These are phyloP conservation scores for Centroberyx gerrardi DNA, from an alignment of 2,797 vertebrate genomes.

Conservation along the genomic window DNA sequence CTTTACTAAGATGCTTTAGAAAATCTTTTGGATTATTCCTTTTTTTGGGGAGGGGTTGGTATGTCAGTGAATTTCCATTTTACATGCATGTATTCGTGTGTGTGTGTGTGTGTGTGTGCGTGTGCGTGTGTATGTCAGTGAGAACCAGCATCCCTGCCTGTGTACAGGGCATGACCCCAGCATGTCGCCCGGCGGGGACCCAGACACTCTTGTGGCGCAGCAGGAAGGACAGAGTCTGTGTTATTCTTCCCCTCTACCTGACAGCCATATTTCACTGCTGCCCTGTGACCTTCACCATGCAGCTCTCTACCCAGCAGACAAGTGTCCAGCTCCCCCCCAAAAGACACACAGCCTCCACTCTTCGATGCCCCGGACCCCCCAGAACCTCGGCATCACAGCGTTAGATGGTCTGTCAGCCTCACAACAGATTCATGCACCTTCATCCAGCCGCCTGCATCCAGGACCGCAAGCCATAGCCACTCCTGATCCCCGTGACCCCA, in stretches of 20 bases:
- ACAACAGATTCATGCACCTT: conserved; percentile 36
- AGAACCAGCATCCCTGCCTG: conserved; percentile 83
- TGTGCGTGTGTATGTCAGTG: conserved; percentile 30
- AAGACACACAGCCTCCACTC: conserved; percentile 6
- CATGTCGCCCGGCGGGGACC: conserved; percentile 85
- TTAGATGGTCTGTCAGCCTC: conserved; percentile 54
- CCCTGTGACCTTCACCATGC: conserved; percentile 71
- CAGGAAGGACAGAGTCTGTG: conserved; percentile 88
- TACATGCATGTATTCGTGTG: conserved; percentile 16
- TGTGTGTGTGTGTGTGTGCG: conserved; percentile 19
- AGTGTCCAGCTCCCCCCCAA: conserved; percentile 54
- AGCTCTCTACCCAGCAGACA: conserved; percentile 56
- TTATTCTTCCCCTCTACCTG: conserved; percentile 87
- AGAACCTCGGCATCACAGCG: conserved; percentile 30
- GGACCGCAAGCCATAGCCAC: conserved; percentile 61
- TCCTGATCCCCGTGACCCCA: conserved; percentile 59
- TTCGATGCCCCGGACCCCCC: conserved; percentile 23
- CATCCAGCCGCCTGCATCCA: conserved; percentile 35
- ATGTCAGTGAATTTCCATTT: conserved; percentile 11
- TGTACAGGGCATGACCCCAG: conserved; percentile 83
- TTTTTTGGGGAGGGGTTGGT: not conserved
- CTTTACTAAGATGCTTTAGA: conserved; percentile 3
- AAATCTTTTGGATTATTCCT: not conserved
- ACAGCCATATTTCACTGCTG: conserved; percentile 85
- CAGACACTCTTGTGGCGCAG: conserved; percentile 80